Percentiles rank a stretch among this genome's conserved stretches.
Conservation (phyloP, 1,140 invertebrate species). For the Bemisia tabaci region DNA sequence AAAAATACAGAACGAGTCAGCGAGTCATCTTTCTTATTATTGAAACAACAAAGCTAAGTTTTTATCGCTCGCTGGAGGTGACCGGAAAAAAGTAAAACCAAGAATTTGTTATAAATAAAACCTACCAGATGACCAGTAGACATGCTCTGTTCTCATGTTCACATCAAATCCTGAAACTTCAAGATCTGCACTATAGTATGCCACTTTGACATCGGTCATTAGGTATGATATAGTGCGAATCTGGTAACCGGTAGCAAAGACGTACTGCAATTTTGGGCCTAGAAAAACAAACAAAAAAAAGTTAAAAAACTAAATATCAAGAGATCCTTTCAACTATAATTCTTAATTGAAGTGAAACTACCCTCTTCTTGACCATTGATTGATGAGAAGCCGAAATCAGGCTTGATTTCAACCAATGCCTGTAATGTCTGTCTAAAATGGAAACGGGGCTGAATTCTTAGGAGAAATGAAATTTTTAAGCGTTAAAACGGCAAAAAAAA, state of each 20-base stretch:
- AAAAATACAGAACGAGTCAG: too few species aligned
- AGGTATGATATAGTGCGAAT: conserved; percentile 19
- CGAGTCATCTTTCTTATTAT: too few species aligned
- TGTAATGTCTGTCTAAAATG: too few species aligned
- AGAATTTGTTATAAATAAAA: neutral
- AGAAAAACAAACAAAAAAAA: conserved; percentile 9
- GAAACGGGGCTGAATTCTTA: too few species aligned
- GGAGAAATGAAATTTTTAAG: too few species aligned
- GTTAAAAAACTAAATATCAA: conserved; percentile 4
- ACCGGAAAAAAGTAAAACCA: too few species aligned
- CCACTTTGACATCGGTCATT: conserved; percentile 16
- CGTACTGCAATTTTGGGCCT: conserved; percentile 23
- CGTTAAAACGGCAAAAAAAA: too few species aligned
- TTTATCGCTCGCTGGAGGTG: too few species aligned
- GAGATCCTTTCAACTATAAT: neutral
- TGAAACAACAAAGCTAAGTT: conserved; percentile 42
- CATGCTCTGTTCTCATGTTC: conserved; percentile 18
- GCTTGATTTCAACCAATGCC: too few species aligned
- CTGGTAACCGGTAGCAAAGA: conserved; percentile 17
- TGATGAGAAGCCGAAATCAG: too few species aligned
- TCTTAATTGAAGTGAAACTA: too few species aligned
- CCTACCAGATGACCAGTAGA: conserved; percentile 37
- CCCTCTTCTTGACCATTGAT: too few species aligned
- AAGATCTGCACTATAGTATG: conserved; percentile 15
- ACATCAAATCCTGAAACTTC: conserved; percentile 23